Conservation (phyloP, 2,888 invertebrate genomes). For the Leucozona laternaria region DNA sequence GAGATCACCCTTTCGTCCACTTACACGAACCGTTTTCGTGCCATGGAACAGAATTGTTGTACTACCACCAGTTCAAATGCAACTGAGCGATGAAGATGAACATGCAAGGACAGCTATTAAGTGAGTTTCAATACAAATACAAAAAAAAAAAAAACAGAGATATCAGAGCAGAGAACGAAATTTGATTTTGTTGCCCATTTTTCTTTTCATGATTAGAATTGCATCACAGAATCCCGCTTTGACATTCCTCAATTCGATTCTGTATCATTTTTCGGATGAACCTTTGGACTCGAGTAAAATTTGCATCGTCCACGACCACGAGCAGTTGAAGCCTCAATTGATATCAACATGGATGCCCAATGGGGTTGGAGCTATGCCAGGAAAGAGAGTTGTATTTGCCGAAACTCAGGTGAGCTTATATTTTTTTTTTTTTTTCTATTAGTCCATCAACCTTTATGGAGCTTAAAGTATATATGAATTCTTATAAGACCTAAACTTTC, state of each 20-base stretch:
- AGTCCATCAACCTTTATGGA: neutral
- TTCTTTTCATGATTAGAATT: constrained; percentile 78
- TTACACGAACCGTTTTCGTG: constrained; percentile 95
- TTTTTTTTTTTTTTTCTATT: neutral
- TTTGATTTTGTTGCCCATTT: constrained; percentile 24
- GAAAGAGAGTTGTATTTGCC: constrained; percentile 92
- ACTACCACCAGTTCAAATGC: constrained; percentile 94
- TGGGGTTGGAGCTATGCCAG: constrained; percentile 93
- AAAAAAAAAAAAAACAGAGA: neutral
- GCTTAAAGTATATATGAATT: neutral
- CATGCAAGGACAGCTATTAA: constrained; percentile 82
- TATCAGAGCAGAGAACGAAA: neutral
- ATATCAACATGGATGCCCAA: constrained; percentile 96
- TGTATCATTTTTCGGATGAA: constrained; percentile 83
- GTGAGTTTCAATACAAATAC: constrained; percentile 78
- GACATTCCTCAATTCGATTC: constrained; percentile 83
- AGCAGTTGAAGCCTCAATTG: constrained; percentile 92
- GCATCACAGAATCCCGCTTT: constrained; percentile 83
- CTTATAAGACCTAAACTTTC: neutral
- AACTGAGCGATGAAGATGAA: constrained; percentile 89
- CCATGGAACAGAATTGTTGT: constrained; percentile 99
- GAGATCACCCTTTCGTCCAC: constrained; percentile 95
- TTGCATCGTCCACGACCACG: constrained; percentile 94
- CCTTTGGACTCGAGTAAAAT: constrained; percentile 85
- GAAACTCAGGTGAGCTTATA: constrained; percentile 91